Evolutionary conservation across 2,888 invertebrate species (phyloP), one percentile per base, ranked within the genome.

Genomic region (Dichetophora obliterata): DNA sequence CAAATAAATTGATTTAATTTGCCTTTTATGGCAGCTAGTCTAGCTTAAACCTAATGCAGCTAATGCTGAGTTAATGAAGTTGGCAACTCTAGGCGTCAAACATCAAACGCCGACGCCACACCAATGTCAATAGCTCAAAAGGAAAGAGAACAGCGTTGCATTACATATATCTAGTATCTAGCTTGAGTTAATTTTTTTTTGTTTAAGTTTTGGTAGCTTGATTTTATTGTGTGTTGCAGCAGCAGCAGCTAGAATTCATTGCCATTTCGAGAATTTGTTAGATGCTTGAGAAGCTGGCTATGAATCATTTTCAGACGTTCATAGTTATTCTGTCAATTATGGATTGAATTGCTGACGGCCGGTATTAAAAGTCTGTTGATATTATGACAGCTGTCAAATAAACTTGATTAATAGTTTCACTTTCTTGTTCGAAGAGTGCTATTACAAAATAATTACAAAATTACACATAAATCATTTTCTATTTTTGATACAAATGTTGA

Each of bases 201-300:
- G 27, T 22, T 27, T 59, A 27, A 14, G 54, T 54, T 54, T 43
- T 43, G 43, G 54, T 63, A 71, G 75, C 76, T 75, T 72, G 52
- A 74, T 16, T 75, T 63, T 14, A 65, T 54, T 48, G 14, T 63
- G 50, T 3, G n/a, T 43, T 22, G n/a, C 24, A 50, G 24, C 24
- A 24, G 27, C 52, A 68, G 22, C 68, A 14, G 31, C 31, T 57
- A 27, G 69, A 61, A 71, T 76, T 65, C 73, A 72, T 79, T 75
- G 75, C 81, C 80, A 81, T 79, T 79, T 79, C 77, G 78, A 81
- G 81, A 80, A 81, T 79, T 82, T 81, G 81, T 79, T 80, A 74
- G 75, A 43, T 57, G n/a, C 19, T 37, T 37, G 5, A 63, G 2
- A 43, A 11, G 50, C 5, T 14, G 63, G 77, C 77, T 79, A 80